These are phyloP conservation scores for Conus canariensis DNA, from an alignment of 2,888 invertebrate species.

Conservation along the genomic window DNA sequence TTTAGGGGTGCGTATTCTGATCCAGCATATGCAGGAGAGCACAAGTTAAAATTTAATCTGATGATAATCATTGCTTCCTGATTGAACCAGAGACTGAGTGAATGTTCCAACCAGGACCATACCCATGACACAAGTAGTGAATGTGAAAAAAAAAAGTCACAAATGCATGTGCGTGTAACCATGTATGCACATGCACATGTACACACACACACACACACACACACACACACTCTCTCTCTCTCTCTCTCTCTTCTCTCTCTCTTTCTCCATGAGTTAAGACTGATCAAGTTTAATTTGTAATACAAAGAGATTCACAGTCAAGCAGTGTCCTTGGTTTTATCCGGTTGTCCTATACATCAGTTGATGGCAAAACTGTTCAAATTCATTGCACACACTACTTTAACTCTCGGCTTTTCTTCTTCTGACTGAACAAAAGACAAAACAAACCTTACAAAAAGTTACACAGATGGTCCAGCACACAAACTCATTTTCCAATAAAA, in stretches of 20 bases:
- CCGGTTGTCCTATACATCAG: neutral
- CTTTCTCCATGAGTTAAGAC: neutral
- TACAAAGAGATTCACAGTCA: neutral
- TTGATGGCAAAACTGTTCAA: neutral
- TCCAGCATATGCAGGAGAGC: too few species aligned
- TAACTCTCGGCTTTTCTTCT: too few species aligned
- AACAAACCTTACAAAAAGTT: too few species aligned
- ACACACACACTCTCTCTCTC: conserved; percentile 20
- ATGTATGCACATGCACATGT: neutral
- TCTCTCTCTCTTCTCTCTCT: neutral
- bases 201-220: conserved; percentile 34
- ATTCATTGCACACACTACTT: neutral
- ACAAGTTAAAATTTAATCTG: too few species aligned
- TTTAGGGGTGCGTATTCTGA: too few species aligned
- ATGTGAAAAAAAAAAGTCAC: neutral
- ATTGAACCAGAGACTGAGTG: too few species aligned
- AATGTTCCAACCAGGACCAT: too few species aligned
- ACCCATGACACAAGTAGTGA: too few species aligned
- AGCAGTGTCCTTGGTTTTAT: neutral
- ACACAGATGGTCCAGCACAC: too few species aligned
- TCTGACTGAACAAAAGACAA: too few species aligned
- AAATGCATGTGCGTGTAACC: neutral
- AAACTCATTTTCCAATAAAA: too few species aligned
- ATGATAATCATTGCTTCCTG: too few species aligned
- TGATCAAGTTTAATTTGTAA: neutral